Evolutionary conservation across 2,888 invertebrate genomes (phyloP), one percentile per base, ranked within the genome.

Genomic region (Athalia circularis): DNA sequence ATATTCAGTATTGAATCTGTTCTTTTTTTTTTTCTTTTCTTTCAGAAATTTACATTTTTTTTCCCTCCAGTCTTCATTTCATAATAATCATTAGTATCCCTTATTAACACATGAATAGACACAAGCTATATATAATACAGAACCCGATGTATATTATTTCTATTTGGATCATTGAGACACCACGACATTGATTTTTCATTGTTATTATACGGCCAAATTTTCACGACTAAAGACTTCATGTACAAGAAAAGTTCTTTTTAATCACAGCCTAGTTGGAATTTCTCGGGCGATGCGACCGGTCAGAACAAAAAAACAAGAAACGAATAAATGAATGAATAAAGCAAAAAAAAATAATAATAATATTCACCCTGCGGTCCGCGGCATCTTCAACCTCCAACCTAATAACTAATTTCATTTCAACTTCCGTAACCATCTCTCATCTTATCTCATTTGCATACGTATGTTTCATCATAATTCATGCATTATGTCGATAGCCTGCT

Each of bases 241-340:
- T 72, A 57, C 72, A 72, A 72, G 72, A 57, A 72, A 72, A 72
- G 79, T 80, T 75, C 91, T 90, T 91, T 90, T 93, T 93, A 93
- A 94, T 95, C 95, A 95, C 95, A 95, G 95, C 94, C 94, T 94
- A 93, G 93, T 94, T 94, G 94, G 94, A 94, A 94, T 94, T 94
- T 94, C 91, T 91, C 91, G 91, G 90, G 90, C 88, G 86, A 86
- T 86, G 88, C 86, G 82, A 72, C 72, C 72, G 72, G 72, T 72
- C 72, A 13, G 72, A 72, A 72, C 45, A 45, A 72, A 72, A 47
- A 9, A 47, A 72, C 13, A 72, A 72, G 13, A 72, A 11, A 54
- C 3, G n/a, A 54, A 11, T 4, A 11, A 54, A 54, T 54, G 29
- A 29, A 29, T 2, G 2, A 29, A 29, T 29, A 29, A 29, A 29